These are phyloP conservation scores for Oscheius sp. DNA, from an alignment of 2,888 invertebrate genomes.

Conservation along the genomic window DNA sequence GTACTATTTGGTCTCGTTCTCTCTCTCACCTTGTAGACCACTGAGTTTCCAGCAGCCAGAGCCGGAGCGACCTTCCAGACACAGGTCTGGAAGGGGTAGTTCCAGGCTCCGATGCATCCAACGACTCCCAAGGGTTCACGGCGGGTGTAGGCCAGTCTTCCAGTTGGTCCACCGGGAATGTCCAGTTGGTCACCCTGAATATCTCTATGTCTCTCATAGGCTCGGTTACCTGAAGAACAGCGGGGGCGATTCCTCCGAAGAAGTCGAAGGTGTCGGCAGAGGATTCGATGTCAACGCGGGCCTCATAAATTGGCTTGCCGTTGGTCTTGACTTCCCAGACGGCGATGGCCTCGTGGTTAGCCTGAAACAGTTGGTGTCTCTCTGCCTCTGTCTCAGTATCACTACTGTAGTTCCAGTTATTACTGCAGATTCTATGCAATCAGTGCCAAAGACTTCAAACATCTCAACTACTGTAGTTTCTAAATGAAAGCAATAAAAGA, in stretches of 20 bases:
- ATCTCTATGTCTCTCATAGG: too few relatives aligned
- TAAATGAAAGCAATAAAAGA: too few relatives aligned
- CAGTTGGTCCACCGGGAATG: constrained; percentile 54
- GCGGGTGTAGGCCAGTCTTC: constrained; percentile 64
- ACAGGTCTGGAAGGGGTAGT: constrained; percentile 66
- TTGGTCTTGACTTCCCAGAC: constrained; percentile 75
- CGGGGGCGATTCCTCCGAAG: constrained; percentile 63
- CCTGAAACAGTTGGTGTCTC: constrained; percentile 39
- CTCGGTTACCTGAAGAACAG: constrained; percentile 53
- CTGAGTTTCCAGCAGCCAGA: constrained; percentile 77
- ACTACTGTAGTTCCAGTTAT: too few relatives aligned
- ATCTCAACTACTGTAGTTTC: background rate
- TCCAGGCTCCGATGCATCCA: constrained; percentile 67
- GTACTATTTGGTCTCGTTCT: too few relatives aligned
- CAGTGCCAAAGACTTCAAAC: background rate
- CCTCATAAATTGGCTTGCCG: constrained; percentile 77
- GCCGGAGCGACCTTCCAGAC: constrained; percentile 74
- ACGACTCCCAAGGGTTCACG: constrained; percentile 65
- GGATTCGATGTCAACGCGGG: constrained; percentile 56
- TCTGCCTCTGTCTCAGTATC: too few relatives aligned
- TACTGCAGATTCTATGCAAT: too few relatives aligned
- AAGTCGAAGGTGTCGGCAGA: constrained; percentile 64
- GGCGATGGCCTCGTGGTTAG: constrained; percentile 71
- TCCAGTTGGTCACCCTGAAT: constrained; percentile 60
- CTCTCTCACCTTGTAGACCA: constrained; percentile 76